Percentiles rank a stretch among this genome's conserved stretches.
phyloP scores from a whole-genome alignment of 2,113 vertebrate genomes.

The Psilopogon haemacephalus region DNA sequence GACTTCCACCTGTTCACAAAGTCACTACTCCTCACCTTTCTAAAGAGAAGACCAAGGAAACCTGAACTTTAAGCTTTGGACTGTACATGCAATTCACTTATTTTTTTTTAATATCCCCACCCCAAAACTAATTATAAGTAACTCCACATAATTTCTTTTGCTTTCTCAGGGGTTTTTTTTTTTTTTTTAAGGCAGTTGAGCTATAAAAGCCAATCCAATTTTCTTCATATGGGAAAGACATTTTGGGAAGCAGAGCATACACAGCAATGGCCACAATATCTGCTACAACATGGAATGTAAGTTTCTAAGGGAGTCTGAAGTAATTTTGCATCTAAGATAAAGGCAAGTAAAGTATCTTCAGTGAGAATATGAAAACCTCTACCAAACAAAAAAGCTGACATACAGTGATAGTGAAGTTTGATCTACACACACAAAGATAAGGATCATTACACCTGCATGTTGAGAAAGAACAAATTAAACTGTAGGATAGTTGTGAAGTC shows the following conservation, averaged over 20 bases:
- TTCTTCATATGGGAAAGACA: background rate
- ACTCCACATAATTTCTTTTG: background rate
- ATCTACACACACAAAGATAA: background rate
- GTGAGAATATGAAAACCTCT: slow-evolving; percentile 18
- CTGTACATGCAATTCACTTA: background rate
- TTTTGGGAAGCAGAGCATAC: background rate
- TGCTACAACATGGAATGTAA: background rate
- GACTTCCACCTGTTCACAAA: background rate
- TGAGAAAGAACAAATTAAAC: slow-evolving; percentile 36
- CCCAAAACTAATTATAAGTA: background rate
- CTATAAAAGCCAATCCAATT: background rate
- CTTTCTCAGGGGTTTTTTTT: background rate
- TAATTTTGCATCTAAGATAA: background rate
- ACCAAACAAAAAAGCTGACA: slow-evolving; percentile 9
- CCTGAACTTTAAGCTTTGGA: background rate
- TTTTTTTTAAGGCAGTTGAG: background rate
- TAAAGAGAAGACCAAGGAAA: background rate
- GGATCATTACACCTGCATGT: slow-evolving; percentile 3
- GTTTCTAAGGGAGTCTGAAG: background rate
- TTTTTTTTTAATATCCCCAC: background rate
- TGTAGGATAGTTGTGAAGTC: background rate
- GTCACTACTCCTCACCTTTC: background rate
- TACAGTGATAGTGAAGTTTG: slow-evolving; percentile 22
- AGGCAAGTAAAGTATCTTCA: background rate
- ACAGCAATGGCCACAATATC: background rate